Conservation (phyloP, 2,888 invertebrate genomes). For the Empis stercorea region DNA sequence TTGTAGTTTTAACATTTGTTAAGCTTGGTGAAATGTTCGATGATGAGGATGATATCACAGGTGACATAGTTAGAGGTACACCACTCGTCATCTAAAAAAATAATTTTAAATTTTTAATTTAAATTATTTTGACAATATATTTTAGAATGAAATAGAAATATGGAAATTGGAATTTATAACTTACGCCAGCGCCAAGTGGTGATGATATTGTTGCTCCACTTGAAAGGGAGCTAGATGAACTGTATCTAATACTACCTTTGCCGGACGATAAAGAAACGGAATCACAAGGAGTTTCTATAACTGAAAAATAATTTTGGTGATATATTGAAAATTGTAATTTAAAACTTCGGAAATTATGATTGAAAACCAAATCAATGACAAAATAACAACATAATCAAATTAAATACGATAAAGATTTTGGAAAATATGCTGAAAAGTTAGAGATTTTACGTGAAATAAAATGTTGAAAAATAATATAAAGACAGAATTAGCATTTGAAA, state of each 20-base stretch:
- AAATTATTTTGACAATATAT: no score
- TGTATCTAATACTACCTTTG: conserved; percentile 35
- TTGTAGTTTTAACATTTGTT: conserved; percentile 4
- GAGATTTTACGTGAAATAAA: no score
- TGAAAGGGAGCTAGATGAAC: conserved; percentile 39
- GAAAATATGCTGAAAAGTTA: no score
- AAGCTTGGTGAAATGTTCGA: conserved; percentile 19
- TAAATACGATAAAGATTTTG: no score
- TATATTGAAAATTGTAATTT: no score
- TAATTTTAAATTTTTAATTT: conserved; percentile 6
- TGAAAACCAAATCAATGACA: no score
- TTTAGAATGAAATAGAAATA: not conserved
- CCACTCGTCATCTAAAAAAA: conserved; percentile 24
- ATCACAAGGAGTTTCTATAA: conserved; percentile 26
- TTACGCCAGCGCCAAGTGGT: conserved; percentile 33
- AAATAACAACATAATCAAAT: no score
- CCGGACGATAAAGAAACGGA: conserved; percentile 28
- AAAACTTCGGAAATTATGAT: no score
- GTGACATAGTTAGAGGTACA: conserved; percentile 29
- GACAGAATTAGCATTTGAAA: no score
- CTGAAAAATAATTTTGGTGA: conserved; percentile 4
- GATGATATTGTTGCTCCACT: conserved; percentile 38
- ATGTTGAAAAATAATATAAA: no score
- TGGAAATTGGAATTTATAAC: no score
- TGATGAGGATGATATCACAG: conserved; percentile 32